phyloP scores from a whole-genome alignment of 2,888 invertebrate species.

The Polymixis flavicincta region DNA sequence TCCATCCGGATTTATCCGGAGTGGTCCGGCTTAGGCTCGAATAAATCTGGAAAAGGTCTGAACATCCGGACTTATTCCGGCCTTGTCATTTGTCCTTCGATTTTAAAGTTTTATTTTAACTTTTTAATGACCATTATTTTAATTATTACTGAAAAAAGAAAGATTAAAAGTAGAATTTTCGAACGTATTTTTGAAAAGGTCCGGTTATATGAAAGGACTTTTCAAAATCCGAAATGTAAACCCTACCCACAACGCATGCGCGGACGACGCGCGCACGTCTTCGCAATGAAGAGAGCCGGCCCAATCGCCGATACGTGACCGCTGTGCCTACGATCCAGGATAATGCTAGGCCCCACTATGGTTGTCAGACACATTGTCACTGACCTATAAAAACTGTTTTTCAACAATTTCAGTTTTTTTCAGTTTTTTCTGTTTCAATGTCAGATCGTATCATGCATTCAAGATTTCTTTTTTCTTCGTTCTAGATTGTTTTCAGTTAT shows the following conservation, averaged over 20 bases:
- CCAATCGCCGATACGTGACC: slow-evolving; percentile 77
- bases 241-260: slow-evolving; percentile 43
- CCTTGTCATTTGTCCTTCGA: background rate
- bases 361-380: slow-evolving; percentile 35
- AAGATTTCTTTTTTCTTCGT: background rate
- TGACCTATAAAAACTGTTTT: background rate
- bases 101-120: too few species aligned
- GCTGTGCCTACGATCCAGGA: slow-evolving; percentile 72
- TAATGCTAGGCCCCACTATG: slow-evolving; percentile 64
- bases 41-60: too few species aligned
- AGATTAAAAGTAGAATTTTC: background rate
- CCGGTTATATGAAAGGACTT: background rate
- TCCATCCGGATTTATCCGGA: background rate
- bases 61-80: too few species aligned
- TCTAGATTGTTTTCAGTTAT: background rate
- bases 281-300: slow-evolving; percentile 79
- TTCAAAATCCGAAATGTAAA: background rate
- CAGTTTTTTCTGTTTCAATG: too few species aligned
- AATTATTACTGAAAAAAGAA: background rate
- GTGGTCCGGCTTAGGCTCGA: background rate
- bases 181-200: background rate
- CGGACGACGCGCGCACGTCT: slow-evolving; percentile 76
- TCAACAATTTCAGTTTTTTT: background rate
- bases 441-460: background rate
- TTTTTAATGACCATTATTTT: background rate